Evolutionary conservation across 2,888 invertebrate genomes (phyloP).

Genomic region (Beris chalybata): DNA sequence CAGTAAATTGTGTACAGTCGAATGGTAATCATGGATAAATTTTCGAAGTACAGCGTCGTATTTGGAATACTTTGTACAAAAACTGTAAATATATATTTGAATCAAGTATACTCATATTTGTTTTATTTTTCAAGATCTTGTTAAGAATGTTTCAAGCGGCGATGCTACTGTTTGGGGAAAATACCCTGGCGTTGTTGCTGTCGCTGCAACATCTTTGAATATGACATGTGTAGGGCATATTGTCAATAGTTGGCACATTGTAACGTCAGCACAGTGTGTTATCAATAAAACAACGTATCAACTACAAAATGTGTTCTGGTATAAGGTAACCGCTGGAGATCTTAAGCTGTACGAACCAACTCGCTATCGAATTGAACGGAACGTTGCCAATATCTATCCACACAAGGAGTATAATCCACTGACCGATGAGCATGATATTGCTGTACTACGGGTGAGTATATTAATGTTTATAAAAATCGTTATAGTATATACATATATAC

Average conservation of each 20-base stretch:
- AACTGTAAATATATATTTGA: no score
- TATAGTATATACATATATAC: no score
- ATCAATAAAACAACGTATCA: constrained; percentile 15
- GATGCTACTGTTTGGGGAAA: constrained; percentile 5
- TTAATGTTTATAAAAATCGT: no score
- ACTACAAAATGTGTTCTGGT: constrained; percentile 32
- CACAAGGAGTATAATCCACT: constrained; percentile 32
- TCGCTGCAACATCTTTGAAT: neutral
- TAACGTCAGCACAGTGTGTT: constrained; percentile 37
- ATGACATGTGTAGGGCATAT: constrained; percentile 30
- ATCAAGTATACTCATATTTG: no score
- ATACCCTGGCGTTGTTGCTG: constrained; percentile 29
- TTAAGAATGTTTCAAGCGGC: neutral
- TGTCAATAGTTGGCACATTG: constrained; percentile 24
- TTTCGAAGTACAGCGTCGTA: neutral
- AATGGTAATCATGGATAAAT: neutral
- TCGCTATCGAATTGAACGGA: constrained; percentile 27
- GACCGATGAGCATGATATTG: constrained; percentile 30
- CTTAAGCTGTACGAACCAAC: constrained; percentile 30
- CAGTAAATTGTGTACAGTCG: no score
- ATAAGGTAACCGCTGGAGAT: constrained; percentile 36
- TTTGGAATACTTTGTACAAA: neutral
- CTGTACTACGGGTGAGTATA: constrained; percentile 18
- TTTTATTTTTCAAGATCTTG: no score
- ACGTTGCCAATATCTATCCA: constrained; percentile 31